Percentiles rank a stretch among this genome's conserved stretches.
phyloP scores from a whole-genome alignment of 2,113 vertebrate genomes.

The Entomyzon cyanotis region DNA sequence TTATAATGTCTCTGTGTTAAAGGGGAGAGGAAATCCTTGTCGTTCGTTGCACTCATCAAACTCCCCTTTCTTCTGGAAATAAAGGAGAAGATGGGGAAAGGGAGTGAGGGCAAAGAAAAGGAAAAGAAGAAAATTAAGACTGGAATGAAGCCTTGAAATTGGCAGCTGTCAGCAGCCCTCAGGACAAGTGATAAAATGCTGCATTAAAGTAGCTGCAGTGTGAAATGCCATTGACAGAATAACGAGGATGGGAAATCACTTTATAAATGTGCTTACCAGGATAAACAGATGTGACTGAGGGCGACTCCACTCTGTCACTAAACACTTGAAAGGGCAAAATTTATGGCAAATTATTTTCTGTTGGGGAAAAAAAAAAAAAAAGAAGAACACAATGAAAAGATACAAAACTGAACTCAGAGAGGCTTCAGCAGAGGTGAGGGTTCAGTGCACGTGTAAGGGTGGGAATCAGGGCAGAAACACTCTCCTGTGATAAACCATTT shows the following conservation, averaged over 20 bases:
- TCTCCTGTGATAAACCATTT: not conserved
- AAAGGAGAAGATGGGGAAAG: not conserved
- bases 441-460: not conserved
- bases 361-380: not conserved
- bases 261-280: constrained; percentile 56
- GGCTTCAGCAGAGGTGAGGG: not conserved
- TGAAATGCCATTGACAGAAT: constrained; percentile 62
- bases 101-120: not conserved
- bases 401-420: not conserved
- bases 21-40: not conserved
- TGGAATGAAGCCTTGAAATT: constrained; percentile 17
- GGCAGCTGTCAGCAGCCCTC: constrained; percentile 47
- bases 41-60: fast-evolving
- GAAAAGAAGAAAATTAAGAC: not conserved
- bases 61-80: not conserved
- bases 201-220: constrained; percentile 43
- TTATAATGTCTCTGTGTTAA: not conserved
- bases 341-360: constrained; percentile 9
- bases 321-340: constrained; percentile 43
- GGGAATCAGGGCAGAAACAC: not conserved
- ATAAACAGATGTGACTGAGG: constrained; percentile 62
- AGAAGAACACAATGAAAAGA: not conserved
- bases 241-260: constrained; percentile 42
- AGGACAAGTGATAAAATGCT: constrained; percentile 62
- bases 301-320: constrained; percentile 29